phyloP scores from a whole-genome alignment of 2,888 invertebrate species.

The Entomobrya multifasciata region DNA sequence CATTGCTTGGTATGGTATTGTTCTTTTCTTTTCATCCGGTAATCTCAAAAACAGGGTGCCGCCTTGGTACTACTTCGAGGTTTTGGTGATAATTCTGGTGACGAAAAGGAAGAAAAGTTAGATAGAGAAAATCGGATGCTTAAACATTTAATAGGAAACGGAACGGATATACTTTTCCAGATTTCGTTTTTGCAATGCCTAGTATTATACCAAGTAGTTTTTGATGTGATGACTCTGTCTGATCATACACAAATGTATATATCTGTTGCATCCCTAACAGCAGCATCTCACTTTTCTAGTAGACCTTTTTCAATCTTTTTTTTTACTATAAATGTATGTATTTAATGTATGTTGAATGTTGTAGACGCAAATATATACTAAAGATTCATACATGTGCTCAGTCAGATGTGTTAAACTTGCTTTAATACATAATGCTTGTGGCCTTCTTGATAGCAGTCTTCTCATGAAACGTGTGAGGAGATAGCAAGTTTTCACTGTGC shows the following conservation, averaged over 20 bases:
- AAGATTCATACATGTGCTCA: slow-evolving; percentile 52
- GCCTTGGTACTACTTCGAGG: neutral
- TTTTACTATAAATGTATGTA: neutral
- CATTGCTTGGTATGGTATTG: no score
- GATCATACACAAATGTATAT: slow-evolving; percentile 32
- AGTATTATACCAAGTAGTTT: neutral
- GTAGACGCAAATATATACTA: slow-evolving; percentile 18
- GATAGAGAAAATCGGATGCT: slow-evolving; percentile 67
- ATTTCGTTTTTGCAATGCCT: slow-evolving; percentile 34
- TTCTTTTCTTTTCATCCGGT: slow-evolving; percentile 5
- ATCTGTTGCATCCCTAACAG: slow-evolving; percentile 51
- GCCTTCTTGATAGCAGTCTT: slow-evolving; percentile 27
- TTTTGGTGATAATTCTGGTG: neutral
- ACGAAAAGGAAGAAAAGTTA: slow-evolving; percentile 46
- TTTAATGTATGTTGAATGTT: neutral
- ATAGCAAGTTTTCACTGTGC: slow-evolving; percentile 48
- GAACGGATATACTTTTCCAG: slow-evolving; percentile 37
- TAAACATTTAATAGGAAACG: slow-evolving; percentile 50
- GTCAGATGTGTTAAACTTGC: slow-evolving; percentile 23
- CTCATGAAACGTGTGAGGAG: slow-evolving; percentile 55
- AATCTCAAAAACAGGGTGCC: neutral
- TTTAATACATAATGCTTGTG: slow-evolving; percentile 43
- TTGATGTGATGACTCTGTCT: slow-evolving; percentile 29
- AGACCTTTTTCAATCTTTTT: neutral
- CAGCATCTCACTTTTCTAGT: neutral